Evolutionary conservation across 2,113 vertebrate species (phyloP), one percentile per base, ranked within the genome.

Genomic region (Ciconia boyciana): DNA sequence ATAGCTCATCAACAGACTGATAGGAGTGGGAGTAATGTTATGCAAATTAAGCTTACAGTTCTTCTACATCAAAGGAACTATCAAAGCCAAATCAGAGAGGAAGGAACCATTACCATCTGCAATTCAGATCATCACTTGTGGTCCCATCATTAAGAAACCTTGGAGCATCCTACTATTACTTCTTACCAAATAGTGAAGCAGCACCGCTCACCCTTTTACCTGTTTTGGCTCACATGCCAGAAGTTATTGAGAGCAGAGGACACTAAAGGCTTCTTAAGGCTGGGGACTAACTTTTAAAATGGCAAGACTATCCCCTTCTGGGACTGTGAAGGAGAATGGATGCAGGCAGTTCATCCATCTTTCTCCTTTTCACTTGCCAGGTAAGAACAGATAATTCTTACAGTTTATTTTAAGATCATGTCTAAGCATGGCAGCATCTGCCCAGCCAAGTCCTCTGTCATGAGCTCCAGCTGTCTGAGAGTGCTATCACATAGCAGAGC

Each of bases 51-150:
- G 58, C 60, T 90, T 61, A 86, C 81, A 79, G 84, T 96, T 96
- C 84, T 95, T 95, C 58, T 76, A 94, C 90, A 96, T 96, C 94
- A 97, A 93, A 97, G 80, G 62, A 92, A 62, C 66, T 94, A 71
- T 78, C 71, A 95, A 96, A 95, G 91, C 87, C 61, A 78, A 82
- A 79, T 93, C 77, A 76, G 75, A 74, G n/a, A 94, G 34, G 48
- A 91, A 96, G 52, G 90, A 96, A 87, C 72, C 89, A 92, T 84
- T 85, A 24, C 54, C 68, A 87, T 92, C 90, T 97, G 92, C 87
- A 96, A 96, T 92, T 96, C 71, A 92, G 86, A 94, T 92, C 83
- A 74, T 74, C 65, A 77, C n/a, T 87, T 94, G 61, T 86, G 78
- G 92, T 87, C 79, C 65, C 81, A 60, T 64, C 48, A 51, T 39